Conservation (phyloP, 2,113 vertebrate genomes). For the Gracilinanus agilis region DNA sequence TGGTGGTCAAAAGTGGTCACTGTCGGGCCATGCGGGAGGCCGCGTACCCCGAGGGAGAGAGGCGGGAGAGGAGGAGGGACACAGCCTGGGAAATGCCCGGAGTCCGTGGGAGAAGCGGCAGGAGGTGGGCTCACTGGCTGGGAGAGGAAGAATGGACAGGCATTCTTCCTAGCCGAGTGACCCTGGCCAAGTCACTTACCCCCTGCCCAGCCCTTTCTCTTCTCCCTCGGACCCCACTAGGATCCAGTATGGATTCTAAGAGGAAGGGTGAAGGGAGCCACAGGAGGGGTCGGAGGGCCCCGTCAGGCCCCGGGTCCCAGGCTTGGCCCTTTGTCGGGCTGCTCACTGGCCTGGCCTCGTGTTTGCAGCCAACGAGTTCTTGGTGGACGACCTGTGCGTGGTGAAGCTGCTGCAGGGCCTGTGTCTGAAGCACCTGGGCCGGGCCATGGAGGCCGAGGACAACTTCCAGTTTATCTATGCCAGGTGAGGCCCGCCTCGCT, state of each 20-base stretch:
- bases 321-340: no score
- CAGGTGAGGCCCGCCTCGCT: no score
- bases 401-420: slow-evolving; percentile 95
- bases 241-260: no score
- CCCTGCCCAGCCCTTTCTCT: no score
- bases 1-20: not conserved
- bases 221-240: no score
- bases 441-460: slow-evolving; percentile 91
- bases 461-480: slow-evolving; percentile 94
- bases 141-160: no score
- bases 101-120: not conserved
- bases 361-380: slow-evolving; percentile 89
- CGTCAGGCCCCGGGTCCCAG: no score
- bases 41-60: not conserved
- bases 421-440: slow-evolving; percentile 95
- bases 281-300: no score
- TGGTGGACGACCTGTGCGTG: slow-evolving; percentile 93
- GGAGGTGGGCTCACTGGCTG: no score
- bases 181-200: no score
- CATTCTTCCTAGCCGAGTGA: no score
- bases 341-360: not conserved
- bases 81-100: not conserved
- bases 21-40: not conserved
- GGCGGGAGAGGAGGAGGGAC: not conserved
- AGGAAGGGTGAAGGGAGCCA: no score